Percentiles rank a stretch among this genome's conserved stretches.
Evolutionary conservation across 2,113 vertebrate species (phyloP).

Genomic region (Pavo muticus): DNA sequence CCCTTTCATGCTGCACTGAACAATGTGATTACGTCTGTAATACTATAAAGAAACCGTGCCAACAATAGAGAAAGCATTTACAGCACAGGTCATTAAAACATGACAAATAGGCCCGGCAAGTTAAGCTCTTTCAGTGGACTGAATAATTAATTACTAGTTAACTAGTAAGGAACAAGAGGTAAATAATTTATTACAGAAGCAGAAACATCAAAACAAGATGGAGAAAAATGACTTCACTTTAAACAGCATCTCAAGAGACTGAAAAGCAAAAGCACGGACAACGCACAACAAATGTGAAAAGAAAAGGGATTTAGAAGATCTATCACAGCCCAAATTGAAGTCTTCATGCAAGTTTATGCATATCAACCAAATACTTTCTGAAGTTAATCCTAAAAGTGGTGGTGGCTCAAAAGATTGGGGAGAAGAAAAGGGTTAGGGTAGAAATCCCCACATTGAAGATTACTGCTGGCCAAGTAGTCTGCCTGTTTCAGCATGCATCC

Average conservation of each 20-base stretch:
- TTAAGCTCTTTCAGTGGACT: background rate
- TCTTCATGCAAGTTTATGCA: background rate
- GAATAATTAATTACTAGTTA: conserved; percentile 33
- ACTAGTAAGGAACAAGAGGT: background rate
- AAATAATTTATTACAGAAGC: conserved; percentile 33
- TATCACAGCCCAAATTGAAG: background rate
- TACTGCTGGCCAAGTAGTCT: no score
- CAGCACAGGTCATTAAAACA: conserved; percentile 24
- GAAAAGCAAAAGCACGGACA: background rate
- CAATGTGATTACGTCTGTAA: background rate
- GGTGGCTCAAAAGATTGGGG: background rate
- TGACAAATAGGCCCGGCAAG: conserved; percentile 16
- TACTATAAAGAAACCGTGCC: conserved; percentile 8
- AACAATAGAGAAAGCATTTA: conserved; percentile 13
- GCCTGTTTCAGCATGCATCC: background rate
- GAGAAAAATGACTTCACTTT: conserved; percentile 12
- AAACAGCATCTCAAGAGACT: background rate
- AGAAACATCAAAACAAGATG: background rate
- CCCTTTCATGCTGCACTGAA: background rate
- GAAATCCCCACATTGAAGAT: background rate
- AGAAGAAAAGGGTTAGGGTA: background rate
- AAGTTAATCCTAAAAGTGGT: background rate
- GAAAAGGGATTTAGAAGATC: background rate
- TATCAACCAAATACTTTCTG: background rate
- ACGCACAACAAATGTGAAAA: background rate